phyloP scores from a whole-genome alignment of 2,113 vertebrate species.

The Porphyrio hochstetteri region DNA sequence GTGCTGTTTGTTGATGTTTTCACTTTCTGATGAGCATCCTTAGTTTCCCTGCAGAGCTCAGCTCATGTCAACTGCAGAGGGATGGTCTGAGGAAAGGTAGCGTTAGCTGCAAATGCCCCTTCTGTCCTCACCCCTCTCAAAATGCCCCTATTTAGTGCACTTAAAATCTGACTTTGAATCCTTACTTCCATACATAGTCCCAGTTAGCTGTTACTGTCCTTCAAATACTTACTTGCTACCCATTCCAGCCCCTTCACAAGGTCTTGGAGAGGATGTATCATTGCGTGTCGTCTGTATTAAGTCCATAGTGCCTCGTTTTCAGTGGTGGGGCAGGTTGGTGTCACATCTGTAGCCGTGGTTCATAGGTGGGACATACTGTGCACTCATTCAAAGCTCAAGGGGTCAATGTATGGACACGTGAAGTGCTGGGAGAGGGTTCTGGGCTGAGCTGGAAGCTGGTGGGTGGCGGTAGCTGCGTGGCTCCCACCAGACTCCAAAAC shows the following conservation, averaged over 20 bases:
- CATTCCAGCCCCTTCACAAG: not conserved
- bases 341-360: accelerated
- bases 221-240: not conserved
- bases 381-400: not conserved
- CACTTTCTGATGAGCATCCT: not conserved
- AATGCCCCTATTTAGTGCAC: not conserved
- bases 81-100: not conserved
- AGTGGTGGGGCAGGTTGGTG: not conserved
- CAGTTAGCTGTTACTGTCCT: not conserved
- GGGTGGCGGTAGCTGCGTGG: not conserved
- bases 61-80: not conserved
- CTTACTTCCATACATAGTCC: not conserved
- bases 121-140: not conserved
- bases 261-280: not conserved
- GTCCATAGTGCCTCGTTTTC: not conserved
- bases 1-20: constrained; percentile 30
- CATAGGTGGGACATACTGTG: not conserved
- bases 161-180: not conserved
- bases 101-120: not conserved
- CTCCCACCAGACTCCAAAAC: not conserved
- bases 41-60: not conserved
- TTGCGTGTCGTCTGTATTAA: too few species aligned
- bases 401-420: accelerated
- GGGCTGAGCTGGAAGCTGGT: not conserved
- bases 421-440: not conserved